Evolutionary conservation across 2,888 invertebrate species (phyloP), one percentile per base, ranked within the genome.

Genomic region (Polydesmus complanatus): DNA sequence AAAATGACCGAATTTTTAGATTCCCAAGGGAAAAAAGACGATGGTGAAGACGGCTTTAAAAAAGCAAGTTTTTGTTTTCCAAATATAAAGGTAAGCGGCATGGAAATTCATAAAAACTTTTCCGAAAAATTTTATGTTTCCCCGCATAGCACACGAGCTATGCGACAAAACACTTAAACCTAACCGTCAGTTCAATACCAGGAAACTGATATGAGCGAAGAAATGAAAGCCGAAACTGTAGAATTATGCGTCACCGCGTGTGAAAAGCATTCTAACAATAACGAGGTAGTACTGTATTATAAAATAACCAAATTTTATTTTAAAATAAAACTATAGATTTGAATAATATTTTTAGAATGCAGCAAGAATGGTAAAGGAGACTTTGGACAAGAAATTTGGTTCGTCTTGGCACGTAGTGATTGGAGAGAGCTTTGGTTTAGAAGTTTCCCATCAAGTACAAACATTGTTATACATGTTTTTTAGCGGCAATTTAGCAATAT

Each of bases 321-420:
- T n/a, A n/a, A n/a, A n/a, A n/a, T n/a, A n/a, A n/a, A 19, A 21
- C 53, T 26, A 11, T 27, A 27, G 18, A 47, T 3, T 5, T 27
- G 54, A 23, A 14, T 14, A 11, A 54, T 54, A 54, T 25, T 54
- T 54, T 54, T 54, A 93, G 83, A 79, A 82, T 66, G 94, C 94
- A 0, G 92, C 96, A n/a, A 84, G 82, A 68, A 84, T 88, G 81
- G 90, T 96, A 60, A 96, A 96, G 76, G 94, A 96, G 69, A 81
- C 83, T 54, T 84, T 96, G 86, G 96, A 96, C 75, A 93, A 92
- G 75, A 92, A 91, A 73, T 94, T 91, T 74, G 95, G 95, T 2
- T 85, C 90, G 0, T 86, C 91, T 62, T 95, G 94, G 83, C 91
- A 93, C 75, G 90, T 87, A n/a, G 86, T 95, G 0, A 87, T 96